Conservation (phyloP, 2,113 vertebrate species). For the Alethe castanea region DNA sequence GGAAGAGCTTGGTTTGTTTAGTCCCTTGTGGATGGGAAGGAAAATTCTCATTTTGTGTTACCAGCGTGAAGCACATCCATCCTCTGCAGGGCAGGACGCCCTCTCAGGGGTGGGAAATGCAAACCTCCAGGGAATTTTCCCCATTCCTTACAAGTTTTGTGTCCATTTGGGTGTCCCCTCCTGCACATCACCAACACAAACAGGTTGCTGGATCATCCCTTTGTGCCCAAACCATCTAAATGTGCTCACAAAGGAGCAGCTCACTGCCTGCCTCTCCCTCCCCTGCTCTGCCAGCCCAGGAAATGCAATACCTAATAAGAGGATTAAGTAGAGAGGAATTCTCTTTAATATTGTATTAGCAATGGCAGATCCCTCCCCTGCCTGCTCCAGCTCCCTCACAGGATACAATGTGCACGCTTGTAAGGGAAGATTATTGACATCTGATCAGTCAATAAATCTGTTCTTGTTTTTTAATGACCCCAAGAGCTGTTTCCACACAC, state of each 20-base stretch:
- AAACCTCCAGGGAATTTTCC: background rate
- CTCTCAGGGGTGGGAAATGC: background rate
- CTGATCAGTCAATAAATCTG: conserved; percentile 27
- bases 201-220: background rate
- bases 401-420: background rate
- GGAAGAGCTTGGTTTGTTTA: background rate
- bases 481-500: background rate
- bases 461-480: conserved; percentile 29
- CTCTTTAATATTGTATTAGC: conserved; percentile 56
- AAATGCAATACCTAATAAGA: conserved; percentile 54
- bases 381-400: background rate
- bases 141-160: background rate
- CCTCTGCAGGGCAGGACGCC: background rate
- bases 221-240: background rate
- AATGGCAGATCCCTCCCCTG: background rate
- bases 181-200: rapidly evolving
- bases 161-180: rapidly evolving
- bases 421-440: conserved; percentile 51
- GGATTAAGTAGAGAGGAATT: conserved; percentile 58
- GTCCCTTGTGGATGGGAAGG: background rate
- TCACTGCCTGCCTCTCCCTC: background rate
- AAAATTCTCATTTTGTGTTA: too few species aligned
- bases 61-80: rapidly evolving
- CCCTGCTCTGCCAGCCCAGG: background rate
- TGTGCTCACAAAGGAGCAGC: rapidly evolving